Conservation (phyloP, 1,140 invertebrate species). For the Drosophila virilis region DNA sequence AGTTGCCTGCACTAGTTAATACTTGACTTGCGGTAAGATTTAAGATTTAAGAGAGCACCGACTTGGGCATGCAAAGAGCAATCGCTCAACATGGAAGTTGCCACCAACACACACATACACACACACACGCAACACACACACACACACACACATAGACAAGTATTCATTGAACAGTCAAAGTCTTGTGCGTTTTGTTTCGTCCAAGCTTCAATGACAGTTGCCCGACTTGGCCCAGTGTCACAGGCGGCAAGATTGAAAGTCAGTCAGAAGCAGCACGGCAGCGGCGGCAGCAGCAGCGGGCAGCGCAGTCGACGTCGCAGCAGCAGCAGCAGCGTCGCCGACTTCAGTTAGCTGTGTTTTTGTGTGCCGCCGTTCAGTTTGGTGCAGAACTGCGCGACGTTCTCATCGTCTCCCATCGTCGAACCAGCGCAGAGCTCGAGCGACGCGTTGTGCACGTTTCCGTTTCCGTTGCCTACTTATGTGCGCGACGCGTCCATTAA, state of each 20-base stretch:
- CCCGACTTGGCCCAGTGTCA: slow-evolving; percentile 18
- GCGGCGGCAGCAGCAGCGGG: slow-evolving; percentile 13
- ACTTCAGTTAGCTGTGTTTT: slow-evolving; percentile 39
- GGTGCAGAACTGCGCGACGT: slow-evolving; percentile 67
- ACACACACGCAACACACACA: slow-evolving; percentile 8
- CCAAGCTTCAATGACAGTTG: slow-evolving; percentile 31
- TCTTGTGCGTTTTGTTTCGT: slow-evolving; percentile 20
- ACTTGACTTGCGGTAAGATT: neutral
- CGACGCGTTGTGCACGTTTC: slow-evolving; percentile 34
- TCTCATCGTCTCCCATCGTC: slow-evolving; percentile 35
- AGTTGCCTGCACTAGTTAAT: neutral
- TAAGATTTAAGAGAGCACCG: slow-evolving; percentile 31
- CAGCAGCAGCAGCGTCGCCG: slow-evolving; percentile 12
- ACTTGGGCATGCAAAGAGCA: slow-evolving; percentile 11
- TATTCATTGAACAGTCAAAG: slow-evolving; percentile 13
- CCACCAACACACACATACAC: neutral
- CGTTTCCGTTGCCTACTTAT: neutral
- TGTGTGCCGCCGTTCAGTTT: slow-evolving; percentile 51
- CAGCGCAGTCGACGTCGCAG: slow-evolving; percentile 24
- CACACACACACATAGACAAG: neutral
- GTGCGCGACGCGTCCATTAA: slow-evolving; percentile 27
- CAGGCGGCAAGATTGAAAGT: slow-evolving; percentile 50
- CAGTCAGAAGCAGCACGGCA: slow-evolving; percentile 8
- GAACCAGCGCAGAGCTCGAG: slow-evolving; percentile 8
- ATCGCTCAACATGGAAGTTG: slow-evolving; percentile 34